Conservation (phyloP, 2,797 vertebrate genomes). For the Clarias laeviceps region DNA sequence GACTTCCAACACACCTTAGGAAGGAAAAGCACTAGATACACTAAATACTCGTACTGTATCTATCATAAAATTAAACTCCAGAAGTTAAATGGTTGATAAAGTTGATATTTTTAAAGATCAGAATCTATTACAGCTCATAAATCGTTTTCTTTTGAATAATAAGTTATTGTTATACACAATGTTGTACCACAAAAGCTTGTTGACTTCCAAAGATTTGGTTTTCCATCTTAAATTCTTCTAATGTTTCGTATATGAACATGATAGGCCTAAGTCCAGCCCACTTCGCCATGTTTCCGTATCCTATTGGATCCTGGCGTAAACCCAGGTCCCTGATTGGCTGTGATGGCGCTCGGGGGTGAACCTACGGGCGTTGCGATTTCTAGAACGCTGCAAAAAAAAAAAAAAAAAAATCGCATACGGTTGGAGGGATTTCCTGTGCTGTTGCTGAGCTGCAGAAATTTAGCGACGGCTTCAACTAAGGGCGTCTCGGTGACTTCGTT, state of each 20-base stretch:
- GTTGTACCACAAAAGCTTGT: background rate
- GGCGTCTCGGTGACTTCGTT: conserved; percentile 30
- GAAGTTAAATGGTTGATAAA: background rate
- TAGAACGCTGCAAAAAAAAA: conserved; percentile 16
- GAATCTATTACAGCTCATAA: background rate
- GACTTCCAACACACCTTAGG: background rate
- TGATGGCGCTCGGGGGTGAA: background rate
- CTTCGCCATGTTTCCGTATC: background rate
- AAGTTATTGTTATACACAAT: too few species aligned
- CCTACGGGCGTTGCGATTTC: conserved; percentile 21
- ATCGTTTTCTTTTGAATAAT: background rate
- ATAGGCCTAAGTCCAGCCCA: conserved; percentile 23
- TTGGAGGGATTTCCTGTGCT: conserved; percentile 53
- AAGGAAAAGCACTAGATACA: background rate
- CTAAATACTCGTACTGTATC: background rate
- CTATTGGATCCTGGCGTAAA: conserved; percentile 14
- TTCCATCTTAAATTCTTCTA: conserved; percentile 3
- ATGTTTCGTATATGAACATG: background rate
- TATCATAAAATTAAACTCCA: background rate
- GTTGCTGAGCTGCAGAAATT: conserved; percentile 43
- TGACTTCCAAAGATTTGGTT: background rate
- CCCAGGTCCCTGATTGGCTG: conserved; percentile 34
- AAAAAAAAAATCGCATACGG: background rate
- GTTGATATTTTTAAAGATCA: background rate
- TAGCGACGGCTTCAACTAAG: conserved; percentile 22